These are phyloP conservation scores for Allygus modestus DNA, from an alignment of 2,888 invertebrate genomes.

Conservation along the genomic window DNA sequence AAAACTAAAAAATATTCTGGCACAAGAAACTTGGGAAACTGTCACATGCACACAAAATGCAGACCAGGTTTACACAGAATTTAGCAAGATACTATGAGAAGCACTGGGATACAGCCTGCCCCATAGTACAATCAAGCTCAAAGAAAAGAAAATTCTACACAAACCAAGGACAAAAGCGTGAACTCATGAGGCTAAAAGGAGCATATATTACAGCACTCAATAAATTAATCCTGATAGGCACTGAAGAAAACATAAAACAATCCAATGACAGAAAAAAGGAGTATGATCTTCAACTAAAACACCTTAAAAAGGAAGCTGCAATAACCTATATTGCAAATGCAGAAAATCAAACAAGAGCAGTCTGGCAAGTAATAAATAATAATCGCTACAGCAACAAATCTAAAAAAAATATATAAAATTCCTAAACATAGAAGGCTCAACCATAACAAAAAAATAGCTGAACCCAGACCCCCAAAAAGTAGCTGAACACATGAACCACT, in stretches of 20 bases:
- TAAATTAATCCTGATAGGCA: constrained; percentile 29
- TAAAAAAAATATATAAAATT: constrained; percentile 20
- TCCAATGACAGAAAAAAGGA: constrained; percentile 16
- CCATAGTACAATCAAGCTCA: constrained; percentile 28
- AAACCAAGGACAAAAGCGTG: constrained; percentile 17
- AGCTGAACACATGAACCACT: constrained; percentile 48
- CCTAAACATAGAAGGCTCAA: constrained; percentile 25
- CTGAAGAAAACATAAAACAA: constrained; percentile 38
- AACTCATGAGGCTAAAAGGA: constrained; percentile 38
- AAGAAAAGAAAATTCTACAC: constrained; percentile 37
- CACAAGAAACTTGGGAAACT: constrained; percentile 22
- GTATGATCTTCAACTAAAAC: constrained; percentile 40
- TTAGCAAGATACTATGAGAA: constrained; percentile 5
- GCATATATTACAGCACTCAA: constrained; percentile 33
- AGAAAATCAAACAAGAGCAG: constrained; percentile 40
- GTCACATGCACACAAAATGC: constrained; percentile 35
- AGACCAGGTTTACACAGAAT: constrained; percentile 25
- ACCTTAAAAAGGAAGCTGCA: constrained; percentile 17
- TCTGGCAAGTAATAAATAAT: constrained; percentile 46
- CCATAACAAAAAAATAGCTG: no score
- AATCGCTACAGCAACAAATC: constrained; percentile 30
- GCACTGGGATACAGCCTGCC: constrained; percentile 36
- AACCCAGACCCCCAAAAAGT: constrained; percentile 50
- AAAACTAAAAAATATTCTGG: constrained; percentile 41
- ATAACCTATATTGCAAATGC: constrained; percentile 31